Evolutionary conservation across 1,140 invertebrate species (phyloP).

Genomic region (Notospermus geniculatus): DNA sequence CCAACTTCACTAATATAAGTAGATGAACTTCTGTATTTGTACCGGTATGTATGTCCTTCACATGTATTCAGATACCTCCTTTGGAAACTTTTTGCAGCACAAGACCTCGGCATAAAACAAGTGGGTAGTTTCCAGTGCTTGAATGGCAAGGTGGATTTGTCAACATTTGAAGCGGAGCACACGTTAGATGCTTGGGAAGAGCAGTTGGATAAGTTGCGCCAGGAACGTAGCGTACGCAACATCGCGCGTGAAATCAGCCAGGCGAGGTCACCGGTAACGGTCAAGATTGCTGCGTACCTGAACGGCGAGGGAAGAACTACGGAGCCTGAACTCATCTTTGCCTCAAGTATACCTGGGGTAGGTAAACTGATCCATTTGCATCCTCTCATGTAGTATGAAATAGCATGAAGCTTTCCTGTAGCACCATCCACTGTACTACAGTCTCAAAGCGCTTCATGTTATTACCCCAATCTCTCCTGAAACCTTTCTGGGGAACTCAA

Average conservation of each 20-base stretch:
- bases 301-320: constrained; percentile 52
- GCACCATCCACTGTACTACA: no score
- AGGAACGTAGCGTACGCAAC: constrained; percentile 41
- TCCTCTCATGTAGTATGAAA: no score
- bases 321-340: constrained; percentile 48
- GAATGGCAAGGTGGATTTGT: constrained; percentile 54
- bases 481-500: no score
- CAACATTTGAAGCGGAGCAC: constrained; percentile 48
- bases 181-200: constrained; percentile 47
- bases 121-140: constrained; percentile 51
- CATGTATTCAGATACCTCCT: no score
- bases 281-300: constrained; percentile 53
- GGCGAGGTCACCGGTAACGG: constrained; percentile 38
- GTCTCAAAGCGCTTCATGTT: no score
- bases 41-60: no score
- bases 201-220: constrained; percentile 35
- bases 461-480: no score
- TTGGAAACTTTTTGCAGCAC: constrained; percentile 34
- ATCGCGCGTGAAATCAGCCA: constrained; percentile 51
- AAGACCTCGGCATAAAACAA: constrained; percentile 39
- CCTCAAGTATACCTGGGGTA: constrained; percentile 53
- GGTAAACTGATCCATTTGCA: constrained; percentile 18
- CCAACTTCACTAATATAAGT: no score
- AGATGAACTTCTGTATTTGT: no score
- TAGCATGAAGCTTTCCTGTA: no score